Base-by-base conservation (phyloP, 2,797 vertebrate genomes). In the Botia almorhae region DNA sequence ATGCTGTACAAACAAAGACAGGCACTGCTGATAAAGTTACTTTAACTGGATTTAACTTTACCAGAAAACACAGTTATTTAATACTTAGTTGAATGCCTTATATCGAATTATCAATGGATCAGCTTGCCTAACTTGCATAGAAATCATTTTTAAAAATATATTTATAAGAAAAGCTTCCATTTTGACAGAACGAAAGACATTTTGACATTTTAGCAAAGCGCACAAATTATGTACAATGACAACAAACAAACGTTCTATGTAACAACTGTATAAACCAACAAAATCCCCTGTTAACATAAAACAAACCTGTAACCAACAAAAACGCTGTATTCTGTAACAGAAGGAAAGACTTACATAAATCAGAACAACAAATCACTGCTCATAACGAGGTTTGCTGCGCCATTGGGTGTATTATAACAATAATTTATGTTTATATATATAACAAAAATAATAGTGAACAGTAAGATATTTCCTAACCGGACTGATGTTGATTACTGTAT, bases 291-390 rank as follows among this genome's bases (percentile, higher is more conserved):
- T 8, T 29, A 51, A 50, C 72, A 64, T 50, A 13, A 12, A 26
- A 29, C 14, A 14, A 65, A 16, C 17, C 3, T 33, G 14, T 2
- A 53, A 50, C 14, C 14, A 64, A 53, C 8, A 50, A 5, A 7
- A 74, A 17, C 48, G 7, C 17, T 19, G 21, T 16, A 7, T 70
- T n/a, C 16, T 76, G 16, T 33, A 29, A 33, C 29, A 33, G 21
- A 13, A 39, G 12, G 29, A 4, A 17, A 16, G 26, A n/a, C 26
- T 14, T 21, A 17, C 36, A 36, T n/a, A 43, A 56, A 23, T n/a
- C 56, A 68, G 1, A 60, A 23, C 12, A 55, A 68, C 23, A 75
- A 74, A 75, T 81, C 65, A 75, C 26, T 69, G 43, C 43, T 61
- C 43, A 36, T 6, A 17, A 14, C 63, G 13, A 43, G 23, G 16